Percentiles rank a stretch among this genome's conserved stretches.
Evolutionary conservation across 2,797 vertebrate species (phyloP).

Genomic region (Craterocephalus amniculus): DNA sequence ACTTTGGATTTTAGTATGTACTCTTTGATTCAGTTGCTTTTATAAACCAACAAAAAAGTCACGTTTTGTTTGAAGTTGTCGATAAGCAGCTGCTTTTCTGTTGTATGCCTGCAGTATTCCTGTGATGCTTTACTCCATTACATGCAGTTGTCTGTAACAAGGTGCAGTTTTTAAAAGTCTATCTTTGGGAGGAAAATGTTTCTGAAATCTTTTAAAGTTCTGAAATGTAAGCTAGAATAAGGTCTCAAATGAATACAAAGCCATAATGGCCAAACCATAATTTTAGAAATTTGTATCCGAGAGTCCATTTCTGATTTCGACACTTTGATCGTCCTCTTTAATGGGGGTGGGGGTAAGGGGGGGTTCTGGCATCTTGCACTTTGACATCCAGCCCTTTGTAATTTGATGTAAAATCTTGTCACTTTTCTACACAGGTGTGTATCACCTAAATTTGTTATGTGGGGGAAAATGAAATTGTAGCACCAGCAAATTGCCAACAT

Average conservation of each 20-base stretch:
- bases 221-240: slow-evolving; percentile 70
- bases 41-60: slow-evolving; percentile 66
- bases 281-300: slow-evolving; percentile 76
- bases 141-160: slow-evolving; percentile 76
- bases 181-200: slow-evolving; percentile 71
- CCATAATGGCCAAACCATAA: slow-evolving; percentile 74
- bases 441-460: slow-evolving; percentile 70
- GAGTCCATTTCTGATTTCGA: slow-evolving; percentile 58
- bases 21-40: slow-evolving; percentile 89
- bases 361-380: slow-evolving; percentile 74
- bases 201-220: slow-evolving; percentile 74
- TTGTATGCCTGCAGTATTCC: slow-evolving; percentile 78
- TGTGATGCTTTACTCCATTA: slow-evolving; percentile 76
- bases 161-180: slow-evolving; percentile 67
- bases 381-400: slow-evolving; percentile 81
- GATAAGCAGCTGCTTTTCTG: slow-evolving; percentile 64
- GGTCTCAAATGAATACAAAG: slow-evolving; percentile 77
- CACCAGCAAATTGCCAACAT: slow-evolving; percentile 82
- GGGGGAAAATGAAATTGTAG: slow-evolving; percentile 61
- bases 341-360: neutral
- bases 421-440: slow-evolving; percentile 78
- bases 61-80: slow-evolving; percentile 72
- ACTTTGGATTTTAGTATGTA: slow-evolving; percentile 92
- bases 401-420: slow-evolving; percentile 76
- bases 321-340: slow-evolving; percentile 54